Percentiles rank a stretch among this genome's conserved stretches.
These are phyloP conservation scores for Oreohelix idahoensis DNA, from an alignment of 1,140 invertebrate species.

Conservation along the genomic window DNA sequence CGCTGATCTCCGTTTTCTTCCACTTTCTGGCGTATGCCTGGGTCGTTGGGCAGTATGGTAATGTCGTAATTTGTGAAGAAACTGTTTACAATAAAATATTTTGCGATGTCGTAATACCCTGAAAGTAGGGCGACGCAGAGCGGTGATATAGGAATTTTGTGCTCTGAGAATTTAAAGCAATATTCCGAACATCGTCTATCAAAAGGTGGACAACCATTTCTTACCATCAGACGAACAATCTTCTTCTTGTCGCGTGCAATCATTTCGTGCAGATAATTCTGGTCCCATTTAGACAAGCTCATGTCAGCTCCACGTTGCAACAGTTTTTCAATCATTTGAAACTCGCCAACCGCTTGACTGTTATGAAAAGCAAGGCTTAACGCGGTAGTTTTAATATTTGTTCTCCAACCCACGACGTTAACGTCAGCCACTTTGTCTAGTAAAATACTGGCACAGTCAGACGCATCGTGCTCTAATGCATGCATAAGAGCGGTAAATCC, in stretches of 20 bases:
- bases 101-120: not conserved
- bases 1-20: not conserved
- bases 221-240: slow-evolving; percentile 10
- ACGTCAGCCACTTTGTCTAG: slow-evolving; percentile 14
- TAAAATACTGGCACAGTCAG: not conserved
- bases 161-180: not conserved
- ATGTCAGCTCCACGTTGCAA: not conserved
- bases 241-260: not conserved
- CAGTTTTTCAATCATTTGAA: not conserved
- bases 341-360: not conserved
- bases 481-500: slow-evolving; percentile 23
- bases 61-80: slow-evolving; percentile 22
- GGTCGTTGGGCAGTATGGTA: not conserved
- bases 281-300: not conserved
- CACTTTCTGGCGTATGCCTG: not conserved
- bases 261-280: slow-evolving; percentile 19
- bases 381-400: slow-evolving; percentile 9
- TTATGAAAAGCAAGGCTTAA: not conserved
- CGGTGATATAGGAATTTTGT: slow-evolving; percentile 9
- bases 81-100: slow-evolving; percentile 13
- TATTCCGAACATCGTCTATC: slow-evolving; percentile 14
- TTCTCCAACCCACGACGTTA: not conserved
- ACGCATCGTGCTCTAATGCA: slow-evolving; percentile 9
- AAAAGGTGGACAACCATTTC: slow-evolving; percentile 29
- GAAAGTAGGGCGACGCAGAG: slow-evolving; percentile 19